Conservation (phyloP, 2,113 vertebrate species). For the Seriola dumerili region DNA sequence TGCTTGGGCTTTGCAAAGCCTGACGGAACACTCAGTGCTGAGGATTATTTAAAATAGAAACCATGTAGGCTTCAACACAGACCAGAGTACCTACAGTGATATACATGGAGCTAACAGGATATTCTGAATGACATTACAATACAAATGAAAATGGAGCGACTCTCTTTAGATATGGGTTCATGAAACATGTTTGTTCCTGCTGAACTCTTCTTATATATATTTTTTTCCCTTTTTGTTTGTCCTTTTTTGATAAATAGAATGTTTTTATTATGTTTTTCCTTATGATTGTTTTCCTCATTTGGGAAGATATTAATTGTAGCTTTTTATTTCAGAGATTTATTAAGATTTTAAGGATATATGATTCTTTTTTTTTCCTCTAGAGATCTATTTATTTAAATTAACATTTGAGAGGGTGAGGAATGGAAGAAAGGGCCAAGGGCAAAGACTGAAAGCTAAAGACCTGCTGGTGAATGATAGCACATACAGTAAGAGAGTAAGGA, state of each 20-base stretch:
- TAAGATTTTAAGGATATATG: constrained; percentile 68
- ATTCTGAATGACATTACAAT: constrained; percentile 31
- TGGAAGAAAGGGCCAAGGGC: constrained; percentile 32
- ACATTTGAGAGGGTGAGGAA: constrained; percentile 71
- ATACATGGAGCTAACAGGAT: constrained; percentile 40
- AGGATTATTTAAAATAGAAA: constrained; percentile 55
- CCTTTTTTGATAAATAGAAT: constrained; percentile 67
- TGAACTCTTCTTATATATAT: constrained; percentile 45
- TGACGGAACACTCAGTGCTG: constrained; percentile 41
- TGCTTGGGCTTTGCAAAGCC: constrained; percentile 46
- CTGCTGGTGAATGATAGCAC: constrained; percentile 66
- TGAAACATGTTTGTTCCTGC: constrained; percentile 52
- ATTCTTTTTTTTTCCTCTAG: constrained; percentile 53
- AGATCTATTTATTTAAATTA: constrained; percentile 80
- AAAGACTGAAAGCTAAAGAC: constrained; percentile 16
- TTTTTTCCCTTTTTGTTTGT: constrained; percentile 49
- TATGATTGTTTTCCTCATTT: constrained; percentile 29
- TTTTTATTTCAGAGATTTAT: constrained; percentile 70
- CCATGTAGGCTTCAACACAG: constrained; percentile 36
- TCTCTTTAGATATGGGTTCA: constrained; percentile 50
- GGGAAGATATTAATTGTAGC: constrained; percentile 62
- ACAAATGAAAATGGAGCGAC: constrained; percentile 28
- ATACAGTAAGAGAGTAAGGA: constrained; percentile 36
- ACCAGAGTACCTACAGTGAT: constrained; percentile 21
- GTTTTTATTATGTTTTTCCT: constrained; percentile 51